These are phyloP conservation scores for Gymnocypris eckloni DNA, from an alignment of 2,797 vertebrate genomes.

Conservation along the genomic window DNA sequence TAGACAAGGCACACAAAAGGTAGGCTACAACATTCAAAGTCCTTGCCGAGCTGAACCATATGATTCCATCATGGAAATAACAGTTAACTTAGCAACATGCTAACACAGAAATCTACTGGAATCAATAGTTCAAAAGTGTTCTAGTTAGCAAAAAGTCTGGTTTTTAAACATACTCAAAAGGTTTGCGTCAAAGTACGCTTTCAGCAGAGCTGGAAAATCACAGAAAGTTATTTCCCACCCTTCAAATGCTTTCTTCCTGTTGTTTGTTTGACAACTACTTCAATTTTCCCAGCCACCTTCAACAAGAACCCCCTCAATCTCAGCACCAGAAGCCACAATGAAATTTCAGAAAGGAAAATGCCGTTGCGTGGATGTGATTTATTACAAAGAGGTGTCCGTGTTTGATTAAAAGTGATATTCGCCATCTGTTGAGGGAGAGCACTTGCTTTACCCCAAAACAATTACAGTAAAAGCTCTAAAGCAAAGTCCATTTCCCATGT, in stretches of 20 bases:
- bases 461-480: slow-evolving; percentile 65
- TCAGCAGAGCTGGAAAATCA: neutral
- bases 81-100: neutral
- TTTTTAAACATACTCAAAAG: neutral
- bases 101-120: neutral
- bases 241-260: neutral
- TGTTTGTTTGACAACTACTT: neutral
- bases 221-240: neutral
- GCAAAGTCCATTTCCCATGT: slow-evolving; percentile 61
- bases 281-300: neutral
- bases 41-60: neutral
- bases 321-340: slow-evolving; percentile 33
- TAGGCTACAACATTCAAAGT: neutral
- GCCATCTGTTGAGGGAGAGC: slow-evolving; percentile 61
- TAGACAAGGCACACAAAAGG: neutral
- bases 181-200: neutral
- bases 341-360: slow-evolving; percentile 52
- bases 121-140: neutral
- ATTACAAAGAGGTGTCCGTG: slow-evolving; percentile 59
- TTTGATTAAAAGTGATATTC: slow-evolving; percentile 68
- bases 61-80: neutral
- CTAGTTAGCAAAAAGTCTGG: neutral
- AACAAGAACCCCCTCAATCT: slow-evolving; percentile 19
- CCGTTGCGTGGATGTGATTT: slow-evolving; percentile 58
- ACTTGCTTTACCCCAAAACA: slow-evolving; percentile 60